Base-by-base conservation (phyloP, 2,113 vertebrate genomes). In the Caloenas nicobarica region DNA sequence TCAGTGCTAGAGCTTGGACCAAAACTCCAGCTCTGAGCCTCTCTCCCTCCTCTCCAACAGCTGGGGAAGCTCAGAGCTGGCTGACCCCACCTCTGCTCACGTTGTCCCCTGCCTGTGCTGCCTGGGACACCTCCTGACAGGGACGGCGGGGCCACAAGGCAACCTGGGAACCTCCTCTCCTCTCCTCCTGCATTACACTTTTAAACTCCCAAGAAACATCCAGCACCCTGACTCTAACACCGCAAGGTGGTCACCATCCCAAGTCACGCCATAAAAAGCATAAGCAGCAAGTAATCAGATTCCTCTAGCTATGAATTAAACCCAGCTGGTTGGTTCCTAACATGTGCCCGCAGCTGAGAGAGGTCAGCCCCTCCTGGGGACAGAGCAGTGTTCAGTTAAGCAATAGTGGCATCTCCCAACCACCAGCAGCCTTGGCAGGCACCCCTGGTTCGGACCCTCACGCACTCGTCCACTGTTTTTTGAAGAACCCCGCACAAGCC, bases 381-480 rank as follows among this genome's bases (percentile, higher is more conserved):
- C 17, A 28, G 26, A 42, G 25, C 66, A 46, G 48, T 5, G 31
- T 29, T 61, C 7, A 6, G 36, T 48, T 65, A 48, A 54, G 36
- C 0, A 8, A n/a, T 3, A 10, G 48, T 48, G 76, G 36, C 81
- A 77, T 29, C 62, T 58, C 57, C 46, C 57, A 38, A 15, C 23
- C 8, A 6, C 11, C 24, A 22, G 77, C 61, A 44, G 16, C 44
- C 17, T 17, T 44, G 44, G 44, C 73, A 70, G 78, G 51, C 64
- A 81, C 44, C 25, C 17, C 61, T 36, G n/a, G 16, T 46, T 50
- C 53, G 79, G 62, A 31, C 53, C n/a, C 44, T 40, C 60, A 36
- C 4, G 1, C 26, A 1, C 14, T 28, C 13, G 3, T 1, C n/a
- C 72, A 42, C 15, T 36, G 10, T 2, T 42, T 51, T 22, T 12